phyloP scores from a whole-genome alignment of 2,888 invertebrate genomes.

The Cephus sareptanus region DNA sequence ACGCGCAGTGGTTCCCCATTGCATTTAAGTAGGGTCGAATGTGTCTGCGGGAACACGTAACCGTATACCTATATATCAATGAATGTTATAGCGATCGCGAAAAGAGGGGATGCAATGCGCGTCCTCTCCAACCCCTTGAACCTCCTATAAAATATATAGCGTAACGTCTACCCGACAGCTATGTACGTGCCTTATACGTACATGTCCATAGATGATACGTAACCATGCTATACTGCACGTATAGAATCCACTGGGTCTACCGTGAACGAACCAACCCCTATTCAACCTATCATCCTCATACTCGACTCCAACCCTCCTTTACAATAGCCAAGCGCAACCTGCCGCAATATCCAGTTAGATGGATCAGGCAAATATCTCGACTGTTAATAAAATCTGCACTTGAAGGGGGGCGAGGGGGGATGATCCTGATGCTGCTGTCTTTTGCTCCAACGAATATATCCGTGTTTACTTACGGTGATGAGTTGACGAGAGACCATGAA shows the following conservation, averaged over 20 bases:
- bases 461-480: not conserved
- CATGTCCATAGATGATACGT: not conserved
- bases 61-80: not conserved
- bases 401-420: not conserved
- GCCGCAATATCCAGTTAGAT: not conserved
- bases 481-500: not conserved
- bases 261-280: not conserved
- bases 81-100: not conserved
- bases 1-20: not conserved
- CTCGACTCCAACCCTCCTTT: not conserved
- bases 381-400: not conserved
- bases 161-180: constrained; percentile 40
- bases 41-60: not conserved
- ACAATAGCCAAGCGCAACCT: not conserved
- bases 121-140: not conserved
- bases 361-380: not conserved
- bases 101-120: constrained; percentile 33
- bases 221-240: not conserved
- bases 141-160: constrained; percentile 45
- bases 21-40: not conserved
- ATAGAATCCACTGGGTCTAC: not conserved
- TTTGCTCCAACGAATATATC: not conserved
- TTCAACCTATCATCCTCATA: not conserved
- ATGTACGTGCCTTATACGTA: constrained; percentile 24
- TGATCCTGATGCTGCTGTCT: not conserved